A percentile compares a stretch with the other conserved stretches of the same genome.
phyloP scores from a whole-genome alignment of 2,797 vertebrate genomes.

The Darevskia nairensis region DNA sequence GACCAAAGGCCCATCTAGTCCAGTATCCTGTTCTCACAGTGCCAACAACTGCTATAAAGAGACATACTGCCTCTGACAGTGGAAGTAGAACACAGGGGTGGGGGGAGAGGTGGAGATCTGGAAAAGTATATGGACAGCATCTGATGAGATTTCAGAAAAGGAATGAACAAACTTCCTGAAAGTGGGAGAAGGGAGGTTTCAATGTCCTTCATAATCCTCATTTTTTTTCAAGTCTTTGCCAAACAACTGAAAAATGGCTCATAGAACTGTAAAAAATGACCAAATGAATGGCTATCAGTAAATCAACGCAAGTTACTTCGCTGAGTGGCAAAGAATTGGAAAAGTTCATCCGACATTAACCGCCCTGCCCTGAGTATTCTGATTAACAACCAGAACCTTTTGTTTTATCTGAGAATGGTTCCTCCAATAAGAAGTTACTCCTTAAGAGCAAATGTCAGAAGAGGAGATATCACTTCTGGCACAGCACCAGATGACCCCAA shows the following conservation, averaged over 20 bases:
- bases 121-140: too few species aligned
- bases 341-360: not conserved
- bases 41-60: too few species aligned
- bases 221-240: not conserved
- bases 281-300: not conserved
- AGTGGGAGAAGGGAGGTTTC: too few species aligned
- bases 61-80: too few species aligned
- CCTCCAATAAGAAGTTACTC: not conserved
- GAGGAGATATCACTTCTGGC: not conserved
- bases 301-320: not conserved
- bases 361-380: not conserved
- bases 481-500: not conserved
- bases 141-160: too few species aligned
- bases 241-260: not conserved
- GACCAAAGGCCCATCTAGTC: too few species aligned
- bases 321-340: not conserved
- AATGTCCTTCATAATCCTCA: not conserved
- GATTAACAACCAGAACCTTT: not conserved
- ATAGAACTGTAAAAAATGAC: not conserved
- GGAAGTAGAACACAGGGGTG: too few species aligned
- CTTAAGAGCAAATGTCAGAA: constrained; percentile 1
- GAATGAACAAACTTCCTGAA: not conserved
- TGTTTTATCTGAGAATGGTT: not conserved
- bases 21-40: too few species aligned
- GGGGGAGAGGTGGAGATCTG: too few species aligned